phyloP scores from a whole-genome alignment of 2,113 vertebrate species.

The Sylvilagus bachmani region DNA sequence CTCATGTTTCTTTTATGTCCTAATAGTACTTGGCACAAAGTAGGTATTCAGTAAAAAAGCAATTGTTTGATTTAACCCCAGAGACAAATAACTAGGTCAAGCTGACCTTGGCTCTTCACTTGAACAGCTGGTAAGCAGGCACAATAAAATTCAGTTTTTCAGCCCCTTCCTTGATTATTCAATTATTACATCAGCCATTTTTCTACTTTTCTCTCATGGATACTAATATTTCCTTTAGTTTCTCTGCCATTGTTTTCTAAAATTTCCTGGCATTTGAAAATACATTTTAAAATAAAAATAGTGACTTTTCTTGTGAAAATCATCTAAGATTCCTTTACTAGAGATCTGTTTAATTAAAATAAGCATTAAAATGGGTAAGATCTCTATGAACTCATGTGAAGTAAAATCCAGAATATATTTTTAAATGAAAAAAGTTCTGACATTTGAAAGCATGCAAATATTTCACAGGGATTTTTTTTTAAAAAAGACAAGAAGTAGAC shows the following conservation, averaged over 20 bases:
- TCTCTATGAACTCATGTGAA: background rate
- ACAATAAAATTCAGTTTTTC: slow-evolving; percentile 61
- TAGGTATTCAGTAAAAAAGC: slow-evolving; percentile 58
- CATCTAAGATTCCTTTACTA: background rate
- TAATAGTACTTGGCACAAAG: slow-evolving; percentile 61
- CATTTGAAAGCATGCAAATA: slow-evolving; percentile 20
- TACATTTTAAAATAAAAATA: slow-evolving; percentile 29
- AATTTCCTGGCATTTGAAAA: background rate
- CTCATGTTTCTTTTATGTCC: slow-evolving; percentile 59
- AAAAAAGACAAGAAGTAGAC: slow-evolving; percentile 28
- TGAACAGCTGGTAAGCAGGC: slow-evolving; percentile 55
- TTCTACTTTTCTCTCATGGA: slow-evolving; percentile 17
- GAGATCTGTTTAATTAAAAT: slow-evolving; percentile 45
- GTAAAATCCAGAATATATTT: background rate
- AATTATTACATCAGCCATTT: slow-evolving; percentile 54
- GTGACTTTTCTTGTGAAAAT: background rate
- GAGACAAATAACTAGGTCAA: slow-evolving; percentile 58
- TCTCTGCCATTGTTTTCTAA: background rate
- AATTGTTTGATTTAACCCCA: slow-evolving; percentile 54
- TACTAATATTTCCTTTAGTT: slow-evolving; percentile 24
- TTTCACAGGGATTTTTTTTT: slow-evolving; percentile 45
- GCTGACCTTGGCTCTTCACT: slow-evolving; percentile 42
- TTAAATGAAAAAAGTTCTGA: slow-evolving; percentile 18
- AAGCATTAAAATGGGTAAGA: background rate
- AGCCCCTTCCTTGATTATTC: slow-evolving; percentile 30